These are phyloP conservation scores for Trissolcus basalis DNA, from an alignment of 1,140 invertebrate genomes.

Conservation along the genomic window DNA sequence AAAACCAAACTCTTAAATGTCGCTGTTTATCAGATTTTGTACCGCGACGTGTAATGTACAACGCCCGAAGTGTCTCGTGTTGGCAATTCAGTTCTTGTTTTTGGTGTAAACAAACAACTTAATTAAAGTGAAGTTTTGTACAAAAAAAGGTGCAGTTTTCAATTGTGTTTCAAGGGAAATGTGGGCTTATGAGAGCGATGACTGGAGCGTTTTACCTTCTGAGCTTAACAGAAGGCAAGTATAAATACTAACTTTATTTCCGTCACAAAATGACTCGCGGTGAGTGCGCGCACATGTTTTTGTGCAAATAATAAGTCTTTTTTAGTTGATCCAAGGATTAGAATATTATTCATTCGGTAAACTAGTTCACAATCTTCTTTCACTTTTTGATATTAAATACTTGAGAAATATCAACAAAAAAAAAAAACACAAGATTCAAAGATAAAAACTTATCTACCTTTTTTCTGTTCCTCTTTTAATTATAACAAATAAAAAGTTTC, in stretches of 20 bases:
- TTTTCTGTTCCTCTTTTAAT: too few relatives aligned
- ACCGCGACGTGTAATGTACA: constrained; percentile 32
- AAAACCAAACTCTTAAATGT: constrained; percentile 49
- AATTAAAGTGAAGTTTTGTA: too few relatives aligned
- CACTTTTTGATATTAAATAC: too few relatives aligned
- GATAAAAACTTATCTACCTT: too few relatives aligned
- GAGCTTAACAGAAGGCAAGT: constrained; percentile 87
- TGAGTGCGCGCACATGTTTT: constrained; percentile 15
- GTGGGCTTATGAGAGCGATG: constrained; percentile 83
- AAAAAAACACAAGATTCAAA: too few relatives aligned
- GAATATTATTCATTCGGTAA: too few relatives aligned
- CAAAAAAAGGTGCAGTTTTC: too few relatives aligned
- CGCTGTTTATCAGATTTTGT: constrained; percentile 60
- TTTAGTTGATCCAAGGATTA: too few relatives aligned
- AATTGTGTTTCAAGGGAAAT: constrained; percentile 76
- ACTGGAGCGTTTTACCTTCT: constrained; percentile 87
- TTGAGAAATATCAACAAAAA: too few relatives aligned
- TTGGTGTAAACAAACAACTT: neutral
- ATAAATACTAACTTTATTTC: neutral
- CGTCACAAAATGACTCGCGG: neutral
- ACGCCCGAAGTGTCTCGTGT: neutral
- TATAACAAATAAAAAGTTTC: too few relatives aligned
- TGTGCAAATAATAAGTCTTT: too few relatives aligned
- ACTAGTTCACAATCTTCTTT: too few relatives aligned
- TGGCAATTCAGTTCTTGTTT: neutral